These are phyloP conservation scores for Delichon dasypus DNA, from an alignment of 2,797 vertebrate species.

Conservation along the genomic window DNA sequence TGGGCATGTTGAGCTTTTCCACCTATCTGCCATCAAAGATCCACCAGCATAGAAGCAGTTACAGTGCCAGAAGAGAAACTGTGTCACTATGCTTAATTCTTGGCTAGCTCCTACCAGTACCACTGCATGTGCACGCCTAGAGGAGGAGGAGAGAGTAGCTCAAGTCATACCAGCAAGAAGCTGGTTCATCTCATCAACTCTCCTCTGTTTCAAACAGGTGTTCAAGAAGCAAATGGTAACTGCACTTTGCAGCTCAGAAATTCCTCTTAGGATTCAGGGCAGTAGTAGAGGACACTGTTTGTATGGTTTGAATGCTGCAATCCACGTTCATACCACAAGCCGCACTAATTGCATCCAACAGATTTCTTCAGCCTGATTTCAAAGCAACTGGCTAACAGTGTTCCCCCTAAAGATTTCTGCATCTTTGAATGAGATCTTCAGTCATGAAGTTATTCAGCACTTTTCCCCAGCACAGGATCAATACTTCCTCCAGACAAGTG, in stretches of 20 bases:
- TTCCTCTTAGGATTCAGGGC: background rate
- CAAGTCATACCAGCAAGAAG: background rate
- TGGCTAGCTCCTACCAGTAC: background rate
- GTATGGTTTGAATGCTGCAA: background rate
- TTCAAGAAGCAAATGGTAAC: background rate
- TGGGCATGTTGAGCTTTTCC: background rate
- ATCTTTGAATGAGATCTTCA: background rate
- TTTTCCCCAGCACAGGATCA: background rate
- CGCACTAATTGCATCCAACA: background rate
- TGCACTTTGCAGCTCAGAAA: background rate
- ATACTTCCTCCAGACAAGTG: background rate
- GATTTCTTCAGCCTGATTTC: background rate
- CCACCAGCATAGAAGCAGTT: background rate
- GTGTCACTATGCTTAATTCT: background rate
- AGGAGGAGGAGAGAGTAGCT: background rate
- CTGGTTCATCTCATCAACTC: background rate
- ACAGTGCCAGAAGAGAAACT: background rate
- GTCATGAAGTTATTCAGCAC: background rate
- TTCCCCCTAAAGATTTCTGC: background rate
- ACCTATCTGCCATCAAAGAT: background rate
- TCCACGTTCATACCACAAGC: background rate
- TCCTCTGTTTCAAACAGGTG: background rate
- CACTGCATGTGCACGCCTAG: fast-evolving
- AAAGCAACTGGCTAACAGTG: background rate
- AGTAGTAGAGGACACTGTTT: background rate